phyloP scores from a whole-genome alignment of 2,113 vertebrate genomes.

The Zapus hudsonius region DNA sequence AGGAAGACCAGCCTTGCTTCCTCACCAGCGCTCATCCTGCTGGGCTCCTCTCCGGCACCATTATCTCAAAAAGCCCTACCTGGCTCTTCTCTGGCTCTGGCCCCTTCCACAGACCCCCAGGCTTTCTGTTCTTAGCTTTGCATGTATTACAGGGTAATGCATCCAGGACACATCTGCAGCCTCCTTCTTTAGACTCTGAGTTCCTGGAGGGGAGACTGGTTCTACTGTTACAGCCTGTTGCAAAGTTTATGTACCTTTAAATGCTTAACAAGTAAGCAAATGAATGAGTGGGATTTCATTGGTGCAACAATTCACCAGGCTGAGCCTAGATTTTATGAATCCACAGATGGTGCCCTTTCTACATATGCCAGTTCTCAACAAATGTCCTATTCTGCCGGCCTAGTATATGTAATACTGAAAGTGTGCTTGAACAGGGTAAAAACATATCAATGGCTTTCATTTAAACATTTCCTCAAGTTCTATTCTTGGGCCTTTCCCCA shows the following conservation, averaged over 20 bases:
- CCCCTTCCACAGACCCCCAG: neutral
- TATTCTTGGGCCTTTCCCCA: neutral
- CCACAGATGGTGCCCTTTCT: neutral
- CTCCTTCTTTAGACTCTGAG: neutral
- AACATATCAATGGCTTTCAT: neutral
- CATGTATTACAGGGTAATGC: neutral
- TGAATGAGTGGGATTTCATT: neutral
- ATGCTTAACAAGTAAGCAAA: neutral
- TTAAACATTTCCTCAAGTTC: neutral
- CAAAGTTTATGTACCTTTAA: neutral
- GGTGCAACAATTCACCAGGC: neutral
- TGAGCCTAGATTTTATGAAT: neutral
- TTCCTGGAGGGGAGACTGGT: neutral
- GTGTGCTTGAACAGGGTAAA: neutral
- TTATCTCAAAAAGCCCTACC: neutral
- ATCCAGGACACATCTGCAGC: neutral
- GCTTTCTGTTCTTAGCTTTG: neutral
- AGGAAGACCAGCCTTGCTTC: neutral
- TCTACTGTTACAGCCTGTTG: neutral
- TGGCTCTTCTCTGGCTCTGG: neutral
- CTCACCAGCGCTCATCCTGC: neutral
- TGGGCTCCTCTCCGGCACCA: neutral
- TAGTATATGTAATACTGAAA: neutral
- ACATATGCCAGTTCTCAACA: neutral
- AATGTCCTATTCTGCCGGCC: neutral